These are phyloP conservation scores for Macrophya annulata DNA, from an alignment of 2,888 invertebrate genomes.

Conservation along the genomic window DNA sequence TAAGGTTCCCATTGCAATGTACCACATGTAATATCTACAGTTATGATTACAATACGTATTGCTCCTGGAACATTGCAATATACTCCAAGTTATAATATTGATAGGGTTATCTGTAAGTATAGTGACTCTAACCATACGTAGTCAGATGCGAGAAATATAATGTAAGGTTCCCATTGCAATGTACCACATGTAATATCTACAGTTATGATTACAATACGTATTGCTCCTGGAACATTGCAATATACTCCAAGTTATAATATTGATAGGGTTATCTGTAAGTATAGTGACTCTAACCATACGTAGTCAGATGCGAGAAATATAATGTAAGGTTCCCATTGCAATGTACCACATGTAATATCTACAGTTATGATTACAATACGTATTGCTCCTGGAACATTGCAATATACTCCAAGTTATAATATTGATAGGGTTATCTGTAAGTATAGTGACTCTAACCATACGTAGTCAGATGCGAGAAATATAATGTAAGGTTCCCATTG, in stretches of 20 bases:
- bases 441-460: background rate
- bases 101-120: background rate
- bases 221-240: background rate
- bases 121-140: background rate
- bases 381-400: background rate
- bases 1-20: background rate
- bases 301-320: background rate
- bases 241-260: background rate
- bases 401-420: background rate
- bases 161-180: background rate
- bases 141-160: background rate
- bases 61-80: background rate
- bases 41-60: too few relatives aligned
- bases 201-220: too few relatives aligned
- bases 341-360: background rate
- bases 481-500: background rate
- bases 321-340: background rate
- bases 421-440: background rate
- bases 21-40: too few relatives aligned
- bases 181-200: too few relatives aligned
- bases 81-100: background rate
- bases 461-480: background rate
- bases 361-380: too few relatives aligned
- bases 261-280: background rate
- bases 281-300: background rate